A percentile compares a stretch with the other conserved stretches of the same genome.
These are phyloP conservation scores for Thelaira solivaga DNA, from an alignment of 2,888 invertebrate genomes.

Conservation along the genomic window DNA sequence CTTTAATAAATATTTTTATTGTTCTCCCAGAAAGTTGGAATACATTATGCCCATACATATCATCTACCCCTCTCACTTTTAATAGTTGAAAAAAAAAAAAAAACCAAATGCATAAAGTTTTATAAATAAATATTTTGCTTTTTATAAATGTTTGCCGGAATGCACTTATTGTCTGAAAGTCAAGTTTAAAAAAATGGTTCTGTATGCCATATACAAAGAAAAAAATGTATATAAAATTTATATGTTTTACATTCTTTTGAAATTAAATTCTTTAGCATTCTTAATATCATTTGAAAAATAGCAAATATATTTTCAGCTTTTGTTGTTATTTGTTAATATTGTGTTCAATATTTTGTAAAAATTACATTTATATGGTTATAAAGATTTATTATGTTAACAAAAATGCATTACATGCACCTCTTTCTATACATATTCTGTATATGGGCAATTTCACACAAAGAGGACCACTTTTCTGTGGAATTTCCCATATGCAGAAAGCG, in stretches of 20 bases:
- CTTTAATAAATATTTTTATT: not conserved
- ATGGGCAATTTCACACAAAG: too few relatives aligned
- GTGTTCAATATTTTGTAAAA: conserved; percentile 29
- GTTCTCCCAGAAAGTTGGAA: not conserved
- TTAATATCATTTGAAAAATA: conserved; percentile 38
- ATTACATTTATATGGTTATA: too few relatives aligned
- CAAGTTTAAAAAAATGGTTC: not conserved
- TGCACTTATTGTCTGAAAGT: conserved; percentile 31
- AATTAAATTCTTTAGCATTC: conserved; percentile 44
- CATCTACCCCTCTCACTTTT: conserved; percentile 6
- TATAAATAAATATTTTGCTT: conserved; percentile 22
- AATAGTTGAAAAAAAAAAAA: conserved; percentile 2
- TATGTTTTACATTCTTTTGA: not conserved
- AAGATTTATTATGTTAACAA: too few relatives aligned
- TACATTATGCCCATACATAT: not conserved
- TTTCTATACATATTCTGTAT: too few relatives aligned
- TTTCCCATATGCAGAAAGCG: too few relatives aligned
- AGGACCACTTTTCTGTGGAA: too few relatives aligned
- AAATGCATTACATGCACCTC: too few relatives aligned
- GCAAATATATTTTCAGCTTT: conserved; percentile 10
- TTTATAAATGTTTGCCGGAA: not conserved
- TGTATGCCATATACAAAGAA: not conserved
- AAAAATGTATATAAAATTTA: not conserved
- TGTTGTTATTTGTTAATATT: conserved; percentile 9
- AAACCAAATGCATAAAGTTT: conserved; percentile 1